phyloP scores from a whole-genome alignment of 2,888 invertebrate genomes.

The Pegoplata infirma region DNA sequence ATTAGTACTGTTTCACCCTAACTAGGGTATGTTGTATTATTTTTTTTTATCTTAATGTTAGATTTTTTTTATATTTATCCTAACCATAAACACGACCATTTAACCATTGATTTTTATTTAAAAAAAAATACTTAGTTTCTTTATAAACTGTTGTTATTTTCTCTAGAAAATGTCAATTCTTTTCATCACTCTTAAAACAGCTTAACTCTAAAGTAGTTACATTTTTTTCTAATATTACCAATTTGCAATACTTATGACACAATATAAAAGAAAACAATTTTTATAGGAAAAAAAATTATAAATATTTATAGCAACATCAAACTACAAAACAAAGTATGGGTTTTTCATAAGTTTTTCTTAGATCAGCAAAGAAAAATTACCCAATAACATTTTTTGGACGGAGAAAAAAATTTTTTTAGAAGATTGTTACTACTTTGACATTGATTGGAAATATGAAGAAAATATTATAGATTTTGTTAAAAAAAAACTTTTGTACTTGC shows the following conservation, averaged over 20 bases:
- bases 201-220: conserved; percentile 30
- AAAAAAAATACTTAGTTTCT: background rate
- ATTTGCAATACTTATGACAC: conserved; percentile 22
- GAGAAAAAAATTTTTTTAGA: too few relatives aligned
- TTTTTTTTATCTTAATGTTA: too few relatives aligned
- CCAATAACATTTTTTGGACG: background rate
- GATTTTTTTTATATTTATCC: too few relatives aligned
- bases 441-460: too few relatives aligned
- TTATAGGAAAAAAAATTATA: background rate
- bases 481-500: too few relatives aligned
- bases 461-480: too few relatives aligned
- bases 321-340: background rate
- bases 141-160: background rate
- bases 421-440: too few relatives aligned
- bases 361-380: conserved; percentile 34
- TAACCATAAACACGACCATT: too few relatives aligned
- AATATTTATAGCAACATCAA: background rate
- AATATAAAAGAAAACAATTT: background rate
- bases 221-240: conserved; percentile 14
- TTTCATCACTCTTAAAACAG: conserved; percentile 10
- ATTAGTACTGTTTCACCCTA: too few relatives aligned
- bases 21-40: too few relatives aligned
- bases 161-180: background rate
- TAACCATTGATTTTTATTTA: too few relatives aligned
- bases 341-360: conserved; percentile 4